These are phyloP conservation scores for Xestoiulus laeticollis DNA, from an alignment of 2,888 invertebrate genomes.

Conservation along the genomic window DNA sequence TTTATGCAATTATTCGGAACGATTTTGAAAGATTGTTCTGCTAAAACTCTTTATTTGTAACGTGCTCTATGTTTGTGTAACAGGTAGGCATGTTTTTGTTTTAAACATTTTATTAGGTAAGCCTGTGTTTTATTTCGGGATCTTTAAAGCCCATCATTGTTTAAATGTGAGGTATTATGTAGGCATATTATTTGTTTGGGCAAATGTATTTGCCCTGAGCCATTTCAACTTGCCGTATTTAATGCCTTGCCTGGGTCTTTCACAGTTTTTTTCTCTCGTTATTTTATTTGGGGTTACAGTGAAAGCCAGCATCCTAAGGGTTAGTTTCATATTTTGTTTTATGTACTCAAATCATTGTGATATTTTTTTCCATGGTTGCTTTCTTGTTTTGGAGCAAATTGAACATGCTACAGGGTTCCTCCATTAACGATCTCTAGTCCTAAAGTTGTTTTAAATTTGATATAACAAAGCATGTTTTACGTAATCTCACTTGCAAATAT, in stretches of 20 bases:
- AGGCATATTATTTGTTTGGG: not conserved
- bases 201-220: not conserved
- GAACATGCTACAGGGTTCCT: not conserved
- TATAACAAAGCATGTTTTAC: not conserved
- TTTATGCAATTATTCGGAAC: not conserved
- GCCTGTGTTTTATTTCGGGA: not conserved
- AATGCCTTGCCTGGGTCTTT: not conserved
- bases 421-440: not conserved
- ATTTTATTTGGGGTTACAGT: not conserved
- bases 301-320: not conserved
- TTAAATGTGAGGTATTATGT: not conserved
- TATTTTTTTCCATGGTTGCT: not conserved
- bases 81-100: not conserved
- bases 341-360: not conserved
- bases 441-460: not conserved
- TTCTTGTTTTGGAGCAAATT: not conserved
- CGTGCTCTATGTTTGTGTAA: not conserved
- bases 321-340: not conserved
- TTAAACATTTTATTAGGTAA: not conserved
- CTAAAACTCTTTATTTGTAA: not conserved
- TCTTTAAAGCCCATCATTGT: not conserved
- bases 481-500: not conserved
- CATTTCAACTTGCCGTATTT: not conserved
- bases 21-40: not conserved
- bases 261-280: not conserved